These are phyloP conservation scores for Drosophila dunni DNA, from an alignment of 1,140 invertebrate genomes.

Conservation along the genomic window DNA sequence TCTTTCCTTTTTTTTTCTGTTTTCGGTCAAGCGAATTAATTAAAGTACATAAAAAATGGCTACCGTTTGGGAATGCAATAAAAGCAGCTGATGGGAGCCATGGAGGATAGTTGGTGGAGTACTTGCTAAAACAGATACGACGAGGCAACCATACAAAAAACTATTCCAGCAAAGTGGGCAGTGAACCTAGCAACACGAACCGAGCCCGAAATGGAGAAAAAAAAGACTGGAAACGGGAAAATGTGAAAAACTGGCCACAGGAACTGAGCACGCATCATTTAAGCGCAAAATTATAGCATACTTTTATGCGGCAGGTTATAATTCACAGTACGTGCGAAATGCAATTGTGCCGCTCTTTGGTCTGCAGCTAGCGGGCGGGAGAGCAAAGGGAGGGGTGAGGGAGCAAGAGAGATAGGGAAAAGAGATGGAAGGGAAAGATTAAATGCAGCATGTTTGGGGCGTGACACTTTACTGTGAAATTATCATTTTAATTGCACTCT, in stretches of 20 bases:
- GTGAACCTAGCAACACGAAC: not conserved
- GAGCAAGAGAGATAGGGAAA: not conserved
- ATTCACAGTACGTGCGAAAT: conserved; percentile 77
- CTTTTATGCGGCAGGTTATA: conserved; percentile 79
- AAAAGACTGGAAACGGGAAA: not conserved
- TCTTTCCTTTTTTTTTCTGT: conserved; percentile 2
- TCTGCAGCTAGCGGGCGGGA: not conserved
- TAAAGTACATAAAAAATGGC: conserved; percentile 76
- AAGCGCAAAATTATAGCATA: conserved; percentile 78
- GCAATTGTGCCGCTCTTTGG: conserved; percentile 43
- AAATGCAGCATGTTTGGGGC: not conserved
- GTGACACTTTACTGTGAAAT: conserved; percentile 60
- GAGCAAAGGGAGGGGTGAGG: not conserved
- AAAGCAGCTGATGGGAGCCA: conserved; percentile 27
- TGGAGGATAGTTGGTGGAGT: not conserved
- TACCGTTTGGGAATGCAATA: conserved; percentile 75
- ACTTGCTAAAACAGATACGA: conserved; percentile 13
- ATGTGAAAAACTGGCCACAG: conserved; percentile 18
- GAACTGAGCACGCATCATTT: conserved; percentile 69
- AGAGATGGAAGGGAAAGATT: not conserved
- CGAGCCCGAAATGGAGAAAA: not conserved
- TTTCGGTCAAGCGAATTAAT: conserved; percentile 65
- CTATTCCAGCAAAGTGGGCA: conserved; percentile 3
- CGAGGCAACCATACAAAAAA: conserved; percentile 19
- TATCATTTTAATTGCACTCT: conserved; percentile 78